These are phyloP conservation scores for Scomber scombrus DNA, from an alignment of 2,113 vertebrate species.

Conservation along the genomic window DNA sequence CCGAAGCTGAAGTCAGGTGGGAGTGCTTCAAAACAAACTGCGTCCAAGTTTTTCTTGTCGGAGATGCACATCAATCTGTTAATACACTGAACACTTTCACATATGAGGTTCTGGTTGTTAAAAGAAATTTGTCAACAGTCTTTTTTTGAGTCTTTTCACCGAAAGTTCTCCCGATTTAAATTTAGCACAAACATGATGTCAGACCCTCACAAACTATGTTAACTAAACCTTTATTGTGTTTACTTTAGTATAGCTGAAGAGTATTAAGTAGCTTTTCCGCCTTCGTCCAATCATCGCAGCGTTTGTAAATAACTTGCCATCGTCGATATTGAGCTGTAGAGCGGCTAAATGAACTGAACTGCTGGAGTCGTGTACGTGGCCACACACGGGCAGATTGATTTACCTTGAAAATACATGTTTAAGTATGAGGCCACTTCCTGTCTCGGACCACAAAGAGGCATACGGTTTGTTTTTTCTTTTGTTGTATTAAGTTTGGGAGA, in stretches of 20 bases:
- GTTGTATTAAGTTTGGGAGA: neutral
- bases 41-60: neutral
- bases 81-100: slow-evolving; percentile 26
- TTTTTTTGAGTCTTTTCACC: slow-evolving; percentile 9
- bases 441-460: neutral
- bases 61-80: slow-evolving; percentile 20
- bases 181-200: neutral
- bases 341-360: neutral
- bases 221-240: slow-evolving; percentile 1
- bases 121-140: slow-evolving; percentile 28
- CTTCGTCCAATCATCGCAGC: neutral
- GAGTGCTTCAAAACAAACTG: slow-evolving; percentile 19
- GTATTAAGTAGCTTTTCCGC: neutral
- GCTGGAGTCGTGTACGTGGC: neutral
- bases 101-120: slow-evolving; percentile 26
- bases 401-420: slow-evolving; percentile 6
- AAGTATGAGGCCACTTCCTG: neutral
- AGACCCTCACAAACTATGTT: neutral
- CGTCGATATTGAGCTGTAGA: fast-evolving
- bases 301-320: slow-evolving; percentile 24
- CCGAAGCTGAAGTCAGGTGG: slow-evolving; percentile 22
- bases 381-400: slow-evolving; percentile 35
- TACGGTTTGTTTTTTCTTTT: neutral
- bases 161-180: slow-evolving; percentile 13
- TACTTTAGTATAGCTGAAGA: neutral